These are phyloP conservation scores for Nibea coibor DNA, from an alignment of 2,113 vertebrate species.

Conservation along the genomic window DNA sequence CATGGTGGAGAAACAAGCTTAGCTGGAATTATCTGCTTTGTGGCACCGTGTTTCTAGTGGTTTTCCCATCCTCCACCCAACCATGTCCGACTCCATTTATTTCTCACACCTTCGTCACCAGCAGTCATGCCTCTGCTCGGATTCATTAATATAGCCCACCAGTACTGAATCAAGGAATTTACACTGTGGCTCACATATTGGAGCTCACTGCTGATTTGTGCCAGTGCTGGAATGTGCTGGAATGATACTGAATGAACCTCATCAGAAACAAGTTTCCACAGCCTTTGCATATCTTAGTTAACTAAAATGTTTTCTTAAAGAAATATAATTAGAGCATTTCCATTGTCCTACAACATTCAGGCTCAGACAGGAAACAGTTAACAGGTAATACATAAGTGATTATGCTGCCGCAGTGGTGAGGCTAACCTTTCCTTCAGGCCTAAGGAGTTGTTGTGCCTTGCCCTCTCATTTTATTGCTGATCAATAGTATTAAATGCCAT, in stretches of 20 bases:
- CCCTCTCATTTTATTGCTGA: constrained; percentile 66
- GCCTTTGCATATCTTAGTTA: neutral
- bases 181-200: neutral
- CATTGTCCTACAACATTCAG: neutral
- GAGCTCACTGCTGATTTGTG: constrained; percentile 3
- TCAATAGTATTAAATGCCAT: constrained; percentile 75
- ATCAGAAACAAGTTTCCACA: neutral
- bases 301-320: neutral
- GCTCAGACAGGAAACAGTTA: constrained; percentile 1
- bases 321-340: neutral
- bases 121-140: neutral
- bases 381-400: constrained; percentile 26
- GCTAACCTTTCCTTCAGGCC: constrained; percentile 52
- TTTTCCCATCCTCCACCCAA: neutral
- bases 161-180: constrained; percentile 2
- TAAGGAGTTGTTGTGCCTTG: constrained; percentile 55
- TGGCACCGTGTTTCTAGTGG: neutral
- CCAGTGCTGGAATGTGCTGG: no score
- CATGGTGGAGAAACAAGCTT: neutral
- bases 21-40: neutral
- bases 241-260: neutral
- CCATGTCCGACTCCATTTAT: constrained; percentile 25
- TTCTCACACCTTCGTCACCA: constrained; percentile 10
- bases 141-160: neutral
- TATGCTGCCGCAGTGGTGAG: constrained; percentile 32